A percentile compares a stretch with the other conserved stretches of the same genome.
phyloP scores from a whole-genome alignment of 23 tunicate species.

The Styela plicata region DNA sequence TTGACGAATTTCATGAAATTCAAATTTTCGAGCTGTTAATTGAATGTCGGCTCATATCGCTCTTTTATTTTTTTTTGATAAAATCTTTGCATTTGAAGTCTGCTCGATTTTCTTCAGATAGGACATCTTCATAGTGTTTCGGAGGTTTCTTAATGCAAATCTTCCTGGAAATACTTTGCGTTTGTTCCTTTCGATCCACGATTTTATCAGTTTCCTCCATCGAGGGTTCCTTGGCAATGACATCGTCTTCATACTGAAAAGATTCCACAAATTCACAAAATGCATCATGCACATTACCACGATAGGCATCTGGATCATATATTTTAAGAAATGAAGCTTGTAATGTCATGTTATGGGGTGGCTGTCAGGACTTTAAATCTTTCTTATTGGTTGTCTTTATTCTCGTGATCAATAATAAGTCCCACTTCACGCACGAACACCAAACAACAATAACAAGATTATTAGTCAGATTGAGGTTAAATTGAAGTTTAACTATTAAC shows the following conservation, averaged over 20 bases:
- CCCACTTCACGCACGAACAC: neutral
- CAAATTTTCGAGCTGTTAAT: neutral
- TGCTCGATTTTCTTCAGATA: neutral
- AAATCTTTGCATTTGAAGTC: neutral
- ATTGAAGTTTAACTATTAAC: neutral
- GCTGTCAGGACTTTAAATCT: neutral
- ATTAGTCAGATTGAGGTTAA: neutral
- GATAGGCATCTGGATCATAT: conserved; percentile 11
- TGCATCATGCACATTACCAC: conserved; percentile 12
- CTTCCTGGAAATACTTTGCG: conserved; percentile 8
- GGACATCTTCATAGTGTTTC: conserved; percentile 9
- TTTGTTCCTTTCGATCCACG: neutral
- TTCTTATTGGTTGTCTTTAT: neutral
- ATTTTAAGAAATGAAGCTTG: neutral
- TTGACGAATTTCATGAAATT: conserved; percentile 1
- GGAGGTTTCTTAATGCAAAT: neutral
- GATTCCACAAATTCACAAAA: conserved; percentile 12
- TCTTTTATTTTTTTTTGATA: conserved; percentile 1
- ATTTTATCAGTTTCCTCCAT: neutral
- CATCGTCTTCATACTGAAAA: conserved; percentile 4
- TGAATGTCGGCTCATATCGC: neutral
- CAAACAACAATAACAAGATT: neutral
- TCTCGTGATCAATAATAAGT: conserved; percentile 16
- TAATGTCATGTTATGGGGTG: neutral
- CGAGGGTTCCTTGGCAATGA: conserved; percentile 11